Evolutionary conservation across 2,113 vertebrate species (phyloP).

Genomic region (Microcebus tavaratra): DNA sequence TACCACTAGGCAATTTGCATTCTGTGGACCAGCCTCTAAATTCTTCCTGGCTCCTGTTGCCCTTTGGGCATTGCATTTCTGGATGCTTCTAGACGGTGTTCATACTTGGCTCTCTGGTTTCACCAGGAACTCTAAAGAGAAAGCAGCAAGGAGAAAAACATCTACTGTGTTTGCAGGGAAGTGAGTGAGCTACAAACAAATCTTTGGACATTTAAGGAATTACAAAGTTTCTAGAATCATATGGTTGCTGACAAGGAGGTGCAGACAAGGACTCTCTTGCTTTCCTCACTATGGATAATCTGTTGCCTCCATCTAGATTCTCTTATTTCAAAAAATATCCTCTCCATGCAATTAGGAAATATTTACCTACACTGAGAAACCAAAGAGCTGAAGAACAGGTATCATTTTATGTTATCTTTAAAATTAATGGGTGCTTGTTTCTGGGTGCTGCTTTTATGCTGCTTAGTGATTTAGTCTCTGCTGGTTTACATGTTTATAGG

Average conservation of each 20-base stretch:
- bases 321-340: constrained; percentile 78
- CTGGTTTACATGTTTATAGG: background rate
- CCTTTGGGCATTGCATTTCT: constrained; percentile 70
- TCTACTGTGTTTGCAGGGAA: constrained; percentile 33
- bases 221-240: constrained; percentile 35
- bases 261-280: constrained; percentile 50
- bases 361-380: constrained; percentile 55
- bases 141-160: constrained; percentile 24
- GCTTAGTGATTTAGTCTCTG: background rate
- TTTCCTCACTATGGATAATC: constrained; percentile 78
- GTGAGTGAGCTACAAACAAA: constrained; percentile 43
- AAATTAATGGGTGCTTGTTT: constrained; percentile 4
- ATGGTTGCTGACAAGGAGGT: constrained; percentile 56
- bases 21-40: constrained; percentile 63
- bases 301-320: constrained; percentile 70
- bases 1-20: constrained; percentile 73
- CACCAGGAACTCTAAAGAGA: constrained; percentile 60
- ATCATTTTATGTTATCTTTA: constrained; percentile 62
- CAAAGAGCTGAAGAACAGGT: constrained; percentile 79
- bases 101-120: constrained; percentile 63
- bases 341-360: constrained; percentile 75
- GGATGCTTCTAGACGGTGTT: constrained; percentile 63
- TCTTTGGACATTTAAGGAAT: background rate
- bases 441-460: background rate
- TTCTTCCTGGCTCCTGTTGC: constrained; percentile 47